Evolutionary conservation across 2,797 vertebrate genomes (phyloP), one percentile per base, ranked within the genome.

Genomic region (Poecilia velifera): DNA sequence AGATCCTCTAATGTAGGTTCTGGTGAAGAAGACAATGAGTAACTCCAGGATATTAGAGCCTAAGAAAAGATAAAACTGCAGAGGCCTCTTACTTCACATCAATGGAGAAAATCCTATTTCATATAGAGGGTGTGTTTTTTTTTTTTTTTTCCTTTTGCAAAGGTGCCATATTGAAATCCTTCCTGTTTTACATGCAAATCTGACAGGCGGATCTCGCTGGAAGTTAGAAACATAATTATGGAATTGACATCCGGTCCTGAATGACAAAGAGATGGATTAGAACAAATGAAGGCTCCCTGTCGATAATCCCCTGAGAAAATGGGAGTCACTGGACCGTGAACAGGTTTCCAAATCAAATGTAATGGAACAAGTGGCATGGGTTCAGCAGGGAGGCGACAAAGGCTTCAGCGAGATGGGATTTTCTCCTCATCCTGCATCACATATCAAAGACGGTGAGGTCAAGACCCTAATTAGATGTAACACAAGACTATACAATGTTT

Each of bases 231-330:
- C 85, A 88, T 90, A 91, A 94, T 92, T 91, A 92, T 83, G 76
- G 83, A 83, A 88, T 90, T 47, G 77, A 90, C 89, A 76, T 64
- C n/a, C 31, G 73, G 85, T 92, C 87, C 80, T 89, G 90, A 93
- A 93, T 93, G 91, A 88, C 91, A 94, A 93, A 86, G 85, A 93
- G 91, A 82, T 91, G 87, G 92, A 92, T 93, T 93, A 91, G 88
- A 93, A 92, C 85, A 91, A 94, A 92, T 86, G 79, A 81, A 87
- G 83, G 87, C 89, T 90, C 87, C 68, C 80, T 90, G 89, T 91
- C 84, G 84, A 91, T 93, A 93, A 93, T 94, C 92, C 89, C 85
- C 82, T 86, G 92, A 88, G 91, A 91, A 93, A 93, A 91, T 90
- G 86, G 84, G 89, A 91, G 86, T 76, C 82, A 53, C 87, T 90